Base-by-base conservation (phyloP, 2,888 invertebrate species). In the Ochlodes sylvanus region DNA sequence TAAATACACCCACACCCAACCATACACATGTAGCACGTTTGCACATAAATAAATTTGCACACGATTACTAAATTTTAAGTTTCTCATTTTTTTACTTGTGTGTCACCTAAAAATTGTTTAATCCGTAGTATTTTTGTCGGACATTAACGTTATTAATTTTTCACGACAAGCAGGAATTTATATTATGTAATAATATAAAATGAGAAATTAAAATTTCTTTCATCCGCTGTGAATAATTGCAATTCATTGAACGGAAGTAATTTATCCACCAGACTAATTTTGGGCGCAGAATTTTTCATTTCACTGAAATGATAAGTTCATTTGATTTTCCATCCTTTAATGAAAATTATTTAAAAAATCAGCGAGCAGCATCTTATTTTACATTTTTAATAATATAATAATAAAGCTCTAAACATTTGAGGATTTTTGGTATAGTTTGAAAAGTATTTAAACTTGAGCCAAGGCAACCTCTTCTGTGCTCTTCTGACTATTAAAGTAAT, bases 181-280 rank as follows among this genome's bases (percentile, higher is more conserved):
- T 19, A 50, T 10, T 17, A 50, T 17, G 17, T n/a, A n/a, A 19
- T 50, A 50, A 0, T 50, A 21, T 50, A 5, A 50, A 50, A 50
- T 12, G 19, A 3, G 19, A 19, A 19, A 19, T 19, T 50, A 12
- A 50, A 50, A 50, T 50, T 50, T 50, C 17, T 50, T 50, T 50
- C 2, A 10, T n/a, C 50, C 3, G 6, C 12, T 4, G 12, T 19
- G 50, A 50, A 12, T 19, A 50, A 50, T 19, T 19, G 50, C 50
- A 19, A 50, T 19, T 50, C 17, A 19, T 50, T 19, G 19, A 50
- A 21, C 19, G 17, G 17, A 50, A 50, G 50, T 19, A 50, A 50
- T 50, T 50, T 50, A 50, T 50, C 19, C 50, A 50, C 17, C 0
- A 50, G 50, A 19, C 50, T 50, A 50, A 50, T 19, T 47, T 47